Percentiles rank a stretch among this genome's conserved stretches.
phyloP scores from a whole-genome alignment of 1,140 invertebrate species.

The Macrobrachium rosenbergii region DNA sequence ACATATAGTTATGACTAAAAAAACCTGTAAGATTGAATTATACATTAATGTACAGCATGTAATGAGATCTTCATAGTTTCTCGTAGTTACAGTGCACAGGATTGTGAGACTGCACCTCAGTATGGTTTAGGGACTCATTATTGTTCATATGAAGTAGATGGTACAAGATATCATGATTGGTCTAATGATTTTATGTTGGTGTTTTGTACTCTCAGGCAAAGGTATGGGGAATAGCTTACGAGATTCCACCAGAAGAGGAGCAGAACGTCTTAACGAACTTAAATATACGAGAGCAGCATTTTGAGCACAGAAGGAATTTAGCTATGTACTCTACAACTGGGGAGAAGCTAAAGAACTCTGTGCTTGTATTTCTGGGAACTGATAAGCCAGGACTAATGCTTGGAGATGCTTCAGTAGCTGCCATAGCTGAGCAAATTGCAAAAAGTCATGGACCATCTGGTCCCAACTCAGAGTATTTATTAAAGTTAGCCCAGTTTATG shows the following conservation, averaged over 20 bases:
- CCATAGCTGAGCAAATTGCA: constrained; percentile 85
- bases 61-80: no score
- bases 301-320: constrained; percentile 40
- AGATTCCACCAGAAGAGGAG: constrained; percentile 63
- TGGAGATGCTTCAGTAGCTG: constrained; percentile 79
- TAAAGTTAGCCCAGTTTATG: constrained; percentile 86
- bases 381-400: constrained; percentile 82
- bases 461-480: constrained; percentile 89
- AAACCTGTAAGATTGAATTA: no score
- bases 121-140: no score
- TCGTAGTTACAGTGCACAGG: no score
- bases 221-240: constrained; percentile 67
- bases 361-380: constrained; percentile 82
- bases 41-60: no score
- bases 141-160: no score
- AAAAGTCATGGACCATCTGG: constrained; percentile 85
- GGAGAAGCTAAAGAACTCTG: constrained; percentile 21
- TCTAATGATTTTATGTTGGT: no score
- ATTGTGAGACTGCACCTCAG: no score
- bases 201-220: constrained; percentile 47
- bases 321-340: constrained; percentile 28
- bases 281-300: constrained; percentile 66
- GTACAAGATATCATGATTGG: no score
- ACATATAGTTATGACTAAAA: no score
- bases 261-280: constrained; percentile 47